phyloP scores from a whole-genome alignment of 2,797 vertebrate genomes.

The Anas capensis region DNA sequence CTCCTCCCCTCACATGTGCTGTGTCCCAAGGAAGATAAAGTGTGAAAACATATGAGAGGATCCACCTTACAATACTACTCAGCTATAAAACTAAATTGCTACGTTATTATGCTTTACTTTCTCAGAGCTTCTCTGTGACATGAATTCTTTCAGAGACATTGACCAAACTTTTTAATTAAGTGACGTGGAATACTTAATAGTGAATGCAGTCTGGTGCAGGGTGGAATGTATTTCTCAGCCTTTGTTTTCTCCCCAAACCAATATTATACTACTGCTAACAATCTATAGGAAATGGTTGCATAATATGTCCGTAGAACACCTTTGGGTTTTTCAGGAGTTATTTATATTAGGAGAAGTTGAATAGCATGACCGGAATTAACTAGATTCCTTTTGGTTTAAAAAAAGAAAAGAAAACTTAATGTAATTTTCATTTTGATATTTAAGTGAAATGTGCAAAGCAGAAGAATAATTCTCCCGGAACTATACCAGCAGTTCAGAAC shows the following conservation, averaged over 20 bases:
- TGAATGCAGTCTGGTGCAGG: neutral
- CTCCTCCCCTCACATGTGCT: neutral
- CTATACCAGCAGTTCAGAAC: neutral
- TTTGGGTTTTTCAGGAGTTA: neutral
- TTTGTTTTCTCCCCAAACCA: slow-evolving; percentile 3
- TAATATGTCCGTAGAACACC: neutral
- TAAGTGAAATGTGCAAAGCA: neutral
- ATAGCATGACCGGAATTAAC: slow-evolving; percentile 37
- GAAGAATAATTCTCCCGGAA: neutral
- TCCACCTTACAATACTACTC: neutral
- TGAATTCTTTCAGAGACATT: neutral
- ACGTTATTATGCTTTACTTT: neutral
- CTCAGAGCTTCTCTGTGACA: neutral
- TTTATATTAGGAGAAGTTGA: slow-evolving; percentile 13
- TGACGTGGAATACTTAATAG: neutral
- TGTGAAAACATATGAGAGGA: neutral
- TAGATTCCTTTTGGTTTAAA: slow-evolving; percentile 10
- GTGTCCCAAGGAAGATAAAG: neutral
- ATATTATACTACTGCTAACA: neutral
- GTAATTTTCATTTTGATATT: neutral
- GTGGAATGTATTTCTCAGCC: neutral
- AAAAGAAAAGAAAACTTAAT: neutral
- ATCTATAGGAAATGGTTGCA: slow-evolving; percentile 26
- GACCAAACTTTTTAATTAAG: neutral
- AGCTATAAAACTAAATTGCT: neutral